Percentiles rank a stretch among this genome's conserved stretches.
Conservation (phyloP, 1,140 invertebrate species). For the Anagrus nilaparvatae region DNA sequence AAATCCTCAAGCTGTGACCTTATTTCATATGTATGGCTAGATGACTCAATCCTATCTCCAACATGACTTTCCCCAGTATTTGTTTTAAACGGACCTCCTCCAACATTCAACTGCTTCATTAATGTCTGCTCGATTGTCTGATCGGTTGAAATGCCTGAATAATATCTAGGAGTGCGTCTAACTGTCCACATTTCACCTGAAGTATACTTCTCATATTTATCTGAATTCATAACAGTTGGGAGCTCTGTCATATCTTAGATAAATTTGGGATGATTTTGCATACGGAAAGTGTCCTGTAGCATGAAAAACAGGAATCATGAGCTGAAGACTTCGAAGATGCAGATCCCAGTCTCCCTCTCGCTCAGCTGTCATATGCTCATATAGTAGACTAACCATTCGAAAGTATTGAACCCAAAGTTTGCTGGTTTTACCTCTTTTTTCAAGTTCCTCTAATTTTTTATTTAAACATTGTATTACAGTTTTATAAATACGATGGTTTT, state of each 20-base stretch:
- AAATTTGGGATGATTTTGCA: slow-evolving; percentile 13
- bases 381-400: too few relatives aligned
- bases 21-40: too few relatives aligned
- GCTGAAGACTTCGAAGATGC: too few relatives aligned
- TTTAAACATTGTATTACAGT: too few relatives aligned
- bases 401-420: too few relatives aligned
- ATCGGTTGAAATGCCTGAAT: slow-evolving; percentile 30
- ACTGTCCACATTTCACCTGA: slow-evolving; percentile 24
- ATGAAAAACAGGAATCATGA: slow-evolving; percentile 8
- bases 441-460: too few relatives aligned
- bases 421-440: too few relatives aligned
- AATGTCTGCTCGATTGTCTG: slow-evolving; percentile 28
- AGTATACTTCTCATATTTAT: slow-evolving; percentile 24
- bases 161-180: slow-evolving; percentile 27
- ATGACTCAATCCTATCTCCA: slow-evolving; percentile 15
- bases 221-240: slow-evolving; percentile 16
- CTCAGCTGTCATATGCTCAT: too few relatives aligned
- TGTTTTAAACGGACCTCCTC: slow-evolving; percentile 19
- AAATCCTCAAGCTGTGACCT: too few relatives aligned
- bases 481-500: too few relatives aligned
- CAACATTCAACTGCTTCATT: slow-evolving; percentile 23
- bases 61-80: slow-evolving; percentile 17
- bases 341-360: too few relatives aligned
- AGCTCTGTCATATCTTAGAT: slow-evolving; percentile 24
- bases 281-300: not conserved